phyloP scores from a whole-genome alignment of 2,113 vertebrate genomes.

The Lophius piscatorius region DNA sequence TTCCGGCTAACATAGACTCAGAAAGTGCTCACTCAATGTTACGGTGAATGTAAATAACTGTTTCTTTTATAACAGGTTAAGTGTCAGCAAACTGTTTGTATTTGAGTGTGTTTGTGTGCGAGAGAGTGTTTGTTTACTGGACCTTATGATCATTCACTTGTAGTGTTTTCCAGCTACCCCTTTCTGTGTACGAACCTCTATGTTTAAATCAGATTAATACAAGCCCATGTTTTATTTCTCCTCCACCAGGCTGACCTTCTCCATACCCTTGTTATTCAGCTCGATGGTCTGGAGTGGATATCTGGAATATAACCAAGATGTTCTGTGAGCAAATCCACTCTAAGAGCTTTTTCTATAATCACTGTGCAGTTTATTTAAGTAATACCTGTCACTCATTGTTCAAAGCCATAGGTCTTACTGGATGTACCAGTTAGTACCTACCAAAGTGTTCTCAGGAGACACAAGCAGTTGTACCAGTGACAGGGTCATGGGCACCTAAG shows the following conservation, averaged over 20 bases:
- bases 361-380: not conserved
- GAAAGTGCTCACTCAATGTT: not conserved
- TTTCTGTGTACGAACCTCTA: too few relatives aligned
- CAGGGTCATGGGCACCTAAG: too few relatives aligned
- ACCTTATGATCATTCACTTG: too few relatives aligned
- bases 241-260: slow-evolving; percentile 49
- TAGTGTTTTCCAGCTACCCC: too few relatives aligned
- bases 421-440: too few relatives aligned
- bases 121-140: too few relatives aligned
- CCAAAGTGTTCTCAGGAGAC: too few relatives aligned
- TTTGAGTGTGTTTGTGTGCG: not conserved
- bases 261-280: slow-evolving; percentile 43
- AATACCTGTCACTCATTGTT: not conserved
- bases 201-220: too few relatives aligned
- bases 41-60: not conserved
- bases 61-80: not conserved
- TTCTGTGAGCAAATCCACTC: slow-evolving; percentile 68
- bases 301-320: slow-evolving; percentile 78
- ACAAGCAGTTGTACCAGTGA: too few relatives aligned
- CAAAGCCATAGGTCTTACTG: not conserved
- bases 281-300: slow-evolving; percentile 61
- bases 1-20: slow-evolving; percentile 38
- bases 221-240: not conserved
- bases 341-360: slow-evolving; percentile 1
- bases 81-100: too few relatives aligned